phyloP scores from a whole-genome alignment of 2,888 invertebrate genomes.

The Macrosiphum euphorbiae region DNA sequence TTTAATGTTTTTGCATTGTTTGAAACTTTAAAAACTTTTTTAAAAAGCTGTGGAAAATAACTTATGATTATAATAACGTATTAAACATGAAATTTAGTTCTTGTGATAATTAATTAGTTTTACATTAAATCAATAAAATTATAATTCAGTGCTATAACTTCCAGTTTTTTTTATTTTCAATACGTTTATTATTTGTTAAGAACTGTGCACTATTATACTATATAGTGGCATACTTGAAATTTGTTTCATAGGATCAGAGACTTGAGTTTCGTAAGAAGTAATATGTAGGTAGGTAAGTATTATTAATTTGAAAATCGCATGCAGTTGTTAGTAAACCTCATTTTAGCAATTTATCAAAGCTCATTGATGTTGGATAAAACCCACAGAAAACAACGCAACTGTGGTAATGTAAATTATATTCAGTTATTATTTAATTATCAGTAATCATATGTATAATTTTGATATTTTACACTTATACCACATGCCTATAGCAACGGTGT shows the following conservation, averaged over 20 bases:
- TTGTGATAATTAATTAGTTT: background rate
- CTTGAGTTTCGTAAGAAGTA: background rate
- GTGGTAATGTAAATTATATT: background rate
- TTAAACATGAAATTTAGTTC: background rate
- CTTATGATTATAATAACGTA: background rate
- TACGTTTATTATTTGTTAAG: background rate
- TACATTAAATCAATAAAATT: background rate
- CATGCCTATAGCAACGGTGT: too few species aligned
- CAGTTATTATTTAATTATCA: too few species aligned
- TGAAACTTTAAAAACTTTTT: background rate
- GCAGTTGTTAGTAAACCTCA: background rate
- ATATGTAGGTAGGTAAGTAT: too few species aligned
- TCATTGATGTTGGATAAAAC: background rate
- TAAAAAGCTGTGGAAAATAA: background rate
- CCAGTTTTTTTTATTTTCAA: background rate
- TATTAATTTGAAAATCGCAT: background rate
- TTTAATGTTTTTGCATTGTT: background rate
- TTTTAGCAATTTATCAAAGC: background rate
- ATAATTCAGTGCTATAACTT: background rate
- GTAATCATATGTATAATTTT: background rate
- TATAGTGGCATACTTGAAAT: background rate
- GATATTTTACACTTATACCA: background rate
- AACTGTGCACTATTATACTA: background rate
- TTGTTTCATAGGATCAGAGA: background rate
- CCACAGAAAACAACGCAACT: background rate